Evolutionary conservation across 2,888 invertebrate genomes (phyloP).

Genomic region (Eilema griseolum): DNA sequence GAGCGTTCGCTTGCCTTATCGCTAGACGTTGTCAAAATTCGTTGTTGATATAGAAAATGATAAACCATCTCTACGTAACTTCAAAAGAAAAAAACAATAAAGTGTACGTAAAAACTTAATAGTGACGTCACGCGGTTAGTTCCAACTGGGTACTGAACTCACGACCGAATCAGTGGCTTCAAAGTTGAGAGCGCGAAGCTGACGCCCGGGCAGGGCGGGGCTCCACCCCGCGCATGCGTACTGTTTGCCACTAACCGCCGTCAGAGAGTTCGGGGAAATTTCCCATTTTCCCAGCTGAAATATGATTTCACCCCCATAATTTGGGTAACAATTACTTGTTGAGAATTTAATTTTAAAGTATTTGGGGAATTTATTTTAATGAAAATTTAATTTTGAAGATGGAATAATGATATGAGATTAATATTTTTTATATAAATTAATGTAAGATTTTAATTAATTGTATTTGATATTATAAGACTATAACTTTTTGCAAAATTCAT

Average conservation of each 20-base stretch:
- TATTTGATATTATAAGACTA: not conserved
- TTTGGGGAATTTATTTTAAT: conserved; percentile 57
- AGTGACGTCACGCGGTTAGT: conserved; percentile 33
- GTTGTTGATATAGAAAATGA: not conserved
- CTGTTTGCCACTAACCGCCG: conserved; percentile 19
- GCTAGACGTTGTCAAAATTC: too few relatives aligned
- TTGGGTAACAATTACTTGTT: conserved; percentile 68
- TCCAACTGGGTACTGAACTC: conserved; percentile 40
- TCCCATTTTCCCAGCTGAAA: conserved; percentile 43
- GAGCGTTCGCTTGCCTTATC: too few relatives aligned
- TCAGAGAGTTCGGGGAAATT: conserved; percentile 18
- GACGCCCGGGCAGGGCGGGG: conserved; percentile 79
- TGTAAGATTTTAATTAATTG: not conserved
- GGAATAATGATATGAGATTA: conserved; percentile 39
- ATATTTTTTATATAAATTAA: conserved; percentile 23
- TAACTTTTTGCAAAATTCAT: not conserved
- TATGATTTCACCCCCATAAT: conserved; percentile 67
- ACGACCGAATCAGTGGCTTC: conserved; percentile 35
- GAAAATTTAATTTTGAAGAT: conserved; percentile 35
- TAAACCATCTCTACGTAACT: not conserved
- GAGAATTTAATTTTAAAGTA: conserved; percentile 66
- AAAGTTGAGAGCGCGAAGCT: conserved; percentile 45
- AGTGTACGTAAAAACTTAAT: not conserved
- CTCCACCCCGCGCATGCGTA: conserved; percentile 72
- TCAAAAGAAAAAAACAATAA: not conserved